Base-by-base conservation (phyloP, 1,140 invertebrate genomes). In the Drosophila suzukii region DNA sequence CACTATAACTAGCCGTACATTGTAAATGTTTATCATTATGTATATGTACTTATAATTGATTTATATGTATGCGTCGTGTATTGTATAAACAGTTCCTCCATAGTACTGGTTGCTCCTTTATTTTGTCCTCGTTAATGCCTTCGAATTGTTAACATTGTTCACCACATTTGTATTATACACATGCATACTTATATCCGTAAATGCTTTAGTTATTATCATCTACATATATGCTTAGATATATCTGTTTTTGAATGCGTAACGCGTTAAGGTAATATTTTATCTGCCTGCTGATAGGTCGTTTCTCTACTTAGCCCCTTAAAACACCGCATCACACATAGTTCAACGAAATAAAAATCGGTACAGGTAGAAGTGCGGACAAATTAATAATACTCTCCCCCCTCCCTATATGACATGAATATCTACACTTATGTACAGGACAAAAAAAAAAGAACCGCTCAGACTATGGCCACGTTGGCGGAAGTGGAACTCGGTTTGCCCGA, bases 81-180 rank as follows among this genome's bases (percentile, higher is more conserved):
- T 78, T 81, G 75, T 83, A 75, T 83, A 83, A 83, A 83, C 81
- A 81, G 83, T 86, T 86, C 66, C 54, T 73, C 49, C 68, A 65
- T 68, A 78, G 56, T 79, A 78, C 73, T 78, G 44, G 55, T 58
- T 58, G 53, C 49, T 49, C 24, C 51, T 80, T 75, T 74, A 75
- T 65, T 80, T 63, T 72, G 61, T 83, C 66, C 75, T 78, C 73
- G 71, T 63, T 89, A 84, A 89, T 89, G 81, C 85, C 70, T 68
- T 81, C 77, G 72, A 89, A 89, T 89, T 89, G 84, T 89, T 89
- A 89, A 89, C 84, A 89, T 89, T 89, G 84, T 89, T 89, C 84
- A 89, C 84, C 84, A 83, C 76, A 71, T 82, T 76, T 81, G 66
- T 79, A 50, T 76, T 54, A 75, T 73, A 50, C 32, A 62, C 73